Conservation (phyloP, 35 echinoderm and acorn worm genomes). For the Stichopus chloronotus region DNA sequence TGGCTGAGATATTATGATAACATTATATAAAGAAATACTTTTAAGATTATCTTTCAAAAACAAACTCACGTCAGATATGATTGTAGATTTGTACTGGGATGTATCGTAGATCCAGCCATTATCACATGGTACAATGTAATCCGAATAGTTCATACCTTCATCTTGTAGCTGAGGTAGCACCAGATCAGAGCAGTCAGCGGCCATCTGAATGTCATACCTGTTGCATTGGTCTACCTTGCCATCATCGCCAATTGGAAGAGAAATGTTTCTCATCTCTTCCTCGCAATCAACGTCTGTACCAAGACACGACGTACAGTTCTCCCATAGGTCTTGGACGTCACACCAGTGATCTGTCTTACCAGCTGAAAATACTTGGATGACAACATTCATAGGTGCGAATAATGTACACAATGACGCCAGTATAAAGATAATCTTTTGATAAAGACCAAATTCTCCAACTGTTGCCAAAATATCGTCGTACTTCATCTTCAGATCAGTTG, state of each 20-base stretch:
- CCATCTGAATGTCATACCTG: constrained; percentile 63
- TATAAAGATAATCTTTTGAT: constrained; percentile 14
- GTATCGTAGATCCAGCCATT: constrained; percentile 78
- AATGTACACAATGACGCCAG: neutral
- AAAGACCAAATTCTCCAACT: constrained; percentile 6
- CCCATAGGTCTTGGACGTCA: neutral
- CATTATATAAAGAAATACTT: no score
- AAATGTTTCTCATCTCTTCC: constrained; percentile 46
- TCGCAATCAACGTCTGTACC: constrained; percentile 7
- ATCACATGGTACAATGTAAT: constrained; percentile 54
- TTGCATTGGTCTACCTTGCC: constrained; percentile 44
- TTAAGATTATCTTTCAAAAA: no score
- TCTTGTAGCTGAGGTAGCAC: neutral
- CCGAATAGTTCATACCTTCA: neutral
- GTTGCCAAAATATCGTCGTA: constrained; percentile 4
- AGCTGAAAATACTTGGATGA: constrained; percentile 20
- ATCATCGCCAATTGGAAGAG: constrained; percentile 40
- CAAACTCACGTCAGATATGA: constrained; percentile 67
- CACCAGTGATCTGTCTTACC: constrained; percentile 16
- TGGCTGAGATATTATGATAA: no score
- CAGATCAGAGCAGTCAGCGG: constrained; percentile 30
- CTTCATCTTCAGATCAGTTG: neutral
- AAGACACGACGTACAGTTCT: constrained; percentile 42
- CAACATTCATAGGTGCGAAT: constrained; percentile 36
- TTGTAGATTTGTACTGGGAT: constrained; percentile 64